A percentile compares a stretch with the other conserved stretches of the same genome.
Conservation (phyloP, 64 coral and sea anemone genomes). For the Orbicella faveolata region DNA sequence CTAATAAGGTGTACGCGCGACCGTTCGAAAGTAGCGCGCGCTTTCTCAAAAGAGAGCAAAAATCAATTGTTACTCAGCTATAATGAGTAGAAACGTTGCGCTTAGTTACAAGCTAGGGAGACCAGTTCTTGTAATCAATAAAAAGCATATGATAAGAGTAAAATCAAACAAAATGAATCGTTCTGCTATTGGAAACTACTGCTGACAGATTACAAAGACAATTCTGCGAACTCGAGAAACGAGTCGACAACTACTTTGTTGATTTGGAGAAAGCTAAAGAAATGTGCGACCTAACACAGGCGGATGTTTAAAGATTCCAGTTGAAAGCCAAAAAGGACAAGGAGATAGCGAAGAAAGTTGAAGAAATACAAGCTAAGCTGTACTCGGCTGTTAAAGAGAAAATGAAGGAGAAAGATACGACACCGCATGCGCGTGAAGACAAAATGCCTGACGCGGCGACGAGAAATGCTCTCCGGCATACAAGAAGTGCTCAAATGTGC, state of each 20-base stretch:
- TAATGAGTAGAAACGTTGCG: too few relatives aligned
- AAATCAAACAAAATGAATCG: too few relatives aligned
- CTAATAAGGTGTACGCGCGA: too few relatives aligned
- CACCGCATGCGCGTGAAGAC: background rate
- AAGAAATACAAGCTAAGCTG: background rate
- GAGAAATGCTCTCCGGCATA: background rate
- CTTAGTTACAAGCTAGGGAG: too few relatives aligned
- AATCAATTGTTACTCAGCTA: too few relatives aligned
- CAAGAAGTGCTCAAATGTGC: background rate
- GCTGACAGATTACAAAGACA: background rate
- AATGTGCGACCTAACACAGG: background rate
- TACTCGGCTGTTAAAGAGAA: background rate
- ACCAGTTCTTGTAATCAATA: too few relatives aligned
- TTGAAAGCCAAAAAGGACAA: background rate
- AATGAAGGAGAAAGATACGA: background rate
- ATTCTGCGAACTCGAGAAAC: background rate
- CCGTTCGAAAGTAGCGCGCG: too few relatives aligned
- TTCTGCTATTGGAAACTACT: background rate
- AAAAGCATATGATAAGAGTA: too few relatives aligned
- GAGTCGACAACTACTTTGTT: background rate
- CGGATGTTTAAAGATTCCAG: background rate
- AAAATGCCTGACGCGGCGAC: background rate
- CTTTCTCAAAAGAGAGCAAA: too few relatives aligned
- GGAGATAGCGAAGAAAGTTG: background rate
- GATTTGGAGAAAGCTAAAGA: background rate